These are phyloP conservation scores for Noctua janthina DNA, from an alignment of 2,888 invertebrate genomes.

Conservation along the genomic window DNA sequence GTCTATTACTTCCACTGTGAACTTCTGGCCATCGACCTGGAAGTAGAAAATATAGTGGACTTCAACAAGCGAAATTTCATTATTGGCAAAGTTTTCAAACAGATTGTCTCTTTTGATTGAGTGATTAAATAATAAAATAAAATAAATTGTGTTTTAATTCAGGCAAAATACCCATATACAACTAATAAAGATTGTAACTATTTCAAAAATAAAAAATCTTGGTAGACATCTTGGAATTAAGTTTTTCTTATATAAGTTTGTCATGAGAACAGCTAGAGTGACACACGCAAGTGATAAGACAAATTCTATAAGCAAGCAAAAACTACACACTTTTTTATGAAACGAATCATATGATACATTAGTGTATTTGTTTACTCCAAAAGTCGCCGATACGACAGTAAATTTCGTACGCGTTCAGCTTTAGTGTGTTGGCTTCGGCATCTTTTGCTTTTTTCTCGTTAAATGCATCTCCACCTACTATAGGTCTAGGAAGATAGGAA, in stretches of 20 bases:
- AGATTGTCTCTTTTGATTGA: neutral
- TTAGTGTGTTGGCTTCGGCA: neutral
- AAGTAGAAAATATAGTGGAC: neutral
- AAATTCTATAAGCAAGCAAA: neutral
- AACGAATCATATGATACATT: neutral
- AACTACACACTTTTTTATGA: neutral
- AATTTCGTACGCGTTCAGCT: neutral
- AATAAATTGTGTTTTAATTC: too few relatives aligned
- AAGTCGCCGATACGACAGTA: neutral
- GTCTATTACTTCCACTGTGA: slow-evolving; percentile 97
- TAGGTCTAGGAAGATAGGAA: neutral
- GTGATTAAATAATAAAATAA: neutral
- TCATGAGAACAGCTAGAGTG: neutral
- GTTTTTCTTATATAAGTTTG: neutral
- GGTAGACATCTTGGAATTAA: neutral
- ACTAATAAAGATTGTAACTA: too few relatives aligned
- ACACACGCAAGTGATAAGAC: neutral
- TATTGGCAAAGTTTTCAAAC: neutral
- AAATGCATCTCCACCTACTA: neutral
- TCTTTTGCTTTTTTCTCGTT: neutral
- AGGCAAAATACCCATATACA: too few relatives aligned
- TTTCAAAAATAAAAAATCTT: neutral
- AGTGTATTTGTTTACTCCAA: neutral
- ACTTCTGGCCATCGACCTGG: slow-evolving; percentile 93
- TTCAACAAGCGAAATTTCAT: neutral